Base-by-base conservation (phyloP, 2,113 vertebrate genomes). In the Malurus alboscapulatus region DNA sequence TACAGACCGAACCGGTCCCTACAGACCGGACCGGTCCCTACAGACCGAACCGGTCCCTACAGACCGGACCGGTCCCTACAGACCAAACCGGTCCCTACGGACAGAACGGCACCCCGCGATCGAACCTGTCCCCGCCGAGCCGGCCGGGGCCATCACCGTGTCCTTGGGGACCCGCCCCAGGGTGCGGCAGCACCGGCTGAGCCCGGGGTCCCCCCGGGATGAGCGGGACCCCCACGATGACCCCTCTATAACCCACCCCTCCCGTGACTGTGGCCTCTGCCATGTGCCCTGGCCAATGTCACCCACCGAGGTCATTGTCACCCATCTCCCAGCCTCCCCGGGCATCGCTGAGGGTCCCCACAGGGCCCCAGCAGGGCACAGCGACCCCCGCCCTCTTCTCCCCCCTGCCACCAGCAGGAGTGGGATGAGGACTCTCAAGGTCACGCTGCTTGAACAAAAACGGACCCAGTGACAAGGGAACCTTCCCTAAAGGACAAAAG, bases 351-450 rank as follows among this genome's bases (percentile, higher is more conserved):
- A 13, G 34, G 75, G 48, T 10, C 12, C 25, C 26, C 40, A 8
- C 16, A 21, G 0, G 3, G 19, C 47, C 30, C 44, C 8, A 3
- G 7, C 6, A 14, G 16, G 42, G 15, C 42, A 44, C 38, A 38
- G 38, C 10, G 38, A n/a, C 47, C 29, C 17, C 48, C 9, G 36
- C 38, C 25, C 19, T 3, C 30, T 21, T 9, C 30, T 32, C 20
- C n/a, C 10, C 5, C 0, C 24, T 0, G 0, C 7, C 29, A 5
- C n/a, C 59, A 34, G 29, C 0, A 0, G 47, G 25, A 7, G 17
- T 18, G 6, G 17, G 26, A 27, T 7, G 0, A 57, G 53, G 22
- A 38, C 13, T 7, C 4, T 5, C 79, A 25, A 18, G 63, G 84
- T 73, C 32, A 32, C 24, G 1, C 0, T 9, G 8, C 16, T 45